Conservation (phyloP, 2,888 invertebrate species). For the Trissonchulus sp. region DNA sequence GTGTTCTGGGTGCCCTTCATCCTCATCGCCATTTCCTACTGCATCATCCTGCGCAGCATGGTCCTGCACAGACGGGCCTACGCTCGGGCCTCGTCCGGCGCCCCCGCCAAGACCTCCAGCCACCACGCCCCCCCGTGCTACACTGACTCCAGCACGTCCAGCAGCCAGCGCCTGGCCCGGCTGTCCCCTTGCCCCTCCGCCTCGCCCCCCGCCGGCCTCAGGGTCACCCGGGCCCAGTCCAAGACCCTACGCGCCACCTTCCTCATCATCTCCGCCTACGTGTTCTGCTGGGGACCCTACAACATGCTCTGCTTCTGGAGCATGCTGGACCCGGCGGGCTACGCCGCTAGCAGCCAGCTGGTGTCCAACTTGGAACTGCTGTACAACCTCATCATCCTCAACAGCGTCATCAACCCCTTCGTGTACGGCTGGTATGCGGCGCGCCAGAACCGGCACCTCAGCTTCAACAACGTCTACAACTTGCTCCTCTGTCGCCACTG, state of each 20-base stretch:
- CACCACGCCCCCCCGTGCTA: too few species aligned
- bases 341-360: too few species aligned
- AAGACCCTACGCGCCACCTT: not conserved
- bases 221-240: not conserved
- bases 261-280: not conserved
- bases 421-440: not conserved
- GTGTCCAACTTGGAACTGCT: not conserved
- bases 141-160: too few species aligned
- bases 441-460: too few species aligned
- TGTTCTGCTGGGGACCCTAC: not conserved
- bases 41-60: not conserved
- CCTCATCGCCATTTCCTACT: not conserved
- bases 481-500: too few species aligned
- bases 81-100: too few species aligned
- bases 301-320: not conserved
- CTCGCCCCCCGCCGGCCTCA: too few species aligned
- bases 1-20: not conserved
- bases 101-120: too few species aligned
- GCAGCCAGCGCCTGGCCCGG: too few species aligned
- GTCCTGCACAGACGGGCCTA: not conserved
- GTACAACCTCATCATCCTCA: not conserved
- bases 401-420: conserved; percentile 1
- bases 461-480: too few species aligned
- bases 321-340: not conserved
- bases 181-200: too few species aligned